Evolutionary conservation across 2,888 invertebrate genomes (phyloP).

Genomic region (Molanna angustata): DNA sequence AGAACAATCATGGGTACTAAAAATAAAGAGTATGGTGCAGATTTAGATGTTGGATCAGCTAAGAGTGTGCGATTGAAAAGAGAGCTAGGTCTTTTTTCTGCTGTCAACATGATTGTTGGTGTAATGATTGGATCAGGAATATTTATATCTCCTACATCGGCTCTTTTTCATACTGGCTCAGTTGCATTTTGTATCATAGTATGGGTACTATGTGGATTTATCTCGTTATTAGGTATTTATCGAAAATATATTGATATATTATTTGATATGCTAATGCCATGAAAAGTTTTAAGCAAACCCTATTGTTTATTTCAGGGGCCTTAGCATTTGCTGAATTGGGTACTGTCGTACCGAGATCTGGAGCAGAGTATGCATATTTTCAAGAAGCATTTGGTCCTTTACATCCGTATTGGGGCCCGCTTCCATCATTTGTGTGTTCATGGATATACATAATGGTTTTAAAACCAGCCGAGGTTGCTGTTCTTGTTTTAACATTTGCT

Average conservation of each 20-base stretch:
- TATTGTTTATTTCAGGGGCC: slow-evolving; percentile 57
- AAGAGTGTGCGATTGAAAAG: slow-evolving; percentile 64
- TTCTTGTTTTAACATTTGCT: slow-evolving; percentile 72
- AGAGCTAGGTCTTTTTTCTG: slow-evolving; percentile 76
- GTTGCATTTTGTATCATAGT: slow-evolving; percentile 75
- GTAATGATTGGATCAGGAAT: slow-evolving; percentile 92
- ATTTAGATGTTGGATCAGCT: slow-evolving; percentile 32
- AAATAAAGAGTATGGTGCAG: too few relatives aligned
- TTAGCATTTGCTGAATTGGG: slow-evolving; percentile 79
- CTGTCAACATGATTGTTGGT: slow-evolving; percentile 78
- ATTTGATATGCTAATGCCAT: too few relatives aligned
- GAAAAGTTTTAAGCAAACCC: background rate
- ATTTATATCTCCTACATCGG: slow-evolving; percentile 79
- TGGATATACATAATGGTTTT: slow-evolving; percentile 75
- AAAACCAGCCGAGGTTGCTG: slow-evolving; percentile 75
- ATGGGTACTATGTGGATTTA: slow-evolving; percentile 75
- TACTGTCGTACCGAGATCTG: slow-evolving; percentile 73
- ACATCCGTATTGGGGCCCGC: slow-evolving; percentile 67
- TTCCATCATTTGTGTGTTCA: slow-evolving; percentile 72
- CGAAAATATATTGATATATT: too few relatives aligned
- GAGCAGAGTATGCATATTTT: slow-evolving; percentile 80
- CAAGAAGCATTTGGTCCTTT: slow-evolving; percentile 67
- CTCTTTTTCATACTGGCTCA: slow-evolving; percentile 73
- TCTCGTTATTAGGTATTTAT: slow-evolving; percentile 79
- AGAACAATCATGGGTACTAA: background rate